These are phyloP conservation scores for Petrocephalus microphthalmus DNA, from an alignment of 2,113 vertebrate genomes.

Conservation along the genomic window DNA sequence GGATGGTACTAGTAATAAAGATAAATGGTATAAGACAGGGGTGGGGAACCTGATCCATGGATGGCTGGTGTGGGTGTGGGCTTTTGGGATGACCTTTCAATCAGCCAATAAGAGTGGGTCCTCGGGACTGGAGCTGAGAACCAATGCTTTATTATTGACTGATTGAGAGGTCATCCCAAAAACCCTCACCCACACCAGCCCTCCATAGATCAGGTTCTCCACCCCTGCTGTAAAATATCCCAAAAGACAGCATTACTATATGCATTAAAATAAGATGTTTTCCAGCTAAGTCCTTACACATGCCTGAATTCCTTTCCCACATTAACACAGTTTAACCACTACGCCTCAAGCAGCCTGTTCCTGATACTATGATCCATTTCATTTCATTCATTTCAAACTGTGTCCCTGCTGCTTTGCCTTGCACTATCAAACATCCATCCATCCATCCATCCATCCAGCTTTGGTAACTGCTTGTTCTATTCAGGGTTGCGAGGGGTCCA, in stretches of 20 bases:
- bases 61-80: too few relatives aligned
- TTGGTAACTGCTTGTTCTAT: background rate
- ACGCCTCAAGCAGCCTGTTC: background rate
- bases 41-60: too few relatives aligned
- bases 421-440: background rate
- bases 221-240: background rate
- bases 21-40: too few relatives aligned
- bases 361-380: background rate
- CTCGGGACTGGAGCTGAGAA: too few relatives aligned
- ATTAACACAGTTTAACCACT: background rate
- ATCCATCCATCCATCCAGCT: background rate
- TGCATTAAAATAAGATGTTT: background rate
- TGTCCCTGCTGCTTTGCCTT: background rate
- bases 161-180: too few relatives aligned
- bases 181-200: too few relatives aligned
- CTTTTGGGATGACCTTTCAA: too few relatives aligned
- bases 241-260: background rate
- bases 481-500: too few relatives aligned
- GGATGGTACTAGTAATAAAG: background rate
- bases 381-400: too few relatives aligned
- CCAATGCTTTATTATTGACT: too few relatives aligned
- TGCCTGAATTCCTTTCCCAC: background rate
- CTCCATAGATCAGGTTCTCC: too few relatives aligned
- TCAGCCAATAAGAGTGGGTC: too few relatives aligned
- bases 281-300: background rate